Evolutionary conservation across 1,140 invertebrate genomes (phyloP), one percentile per base, ranked within the genome.

Genomic region (Euura saliciscinereae): DNA sequence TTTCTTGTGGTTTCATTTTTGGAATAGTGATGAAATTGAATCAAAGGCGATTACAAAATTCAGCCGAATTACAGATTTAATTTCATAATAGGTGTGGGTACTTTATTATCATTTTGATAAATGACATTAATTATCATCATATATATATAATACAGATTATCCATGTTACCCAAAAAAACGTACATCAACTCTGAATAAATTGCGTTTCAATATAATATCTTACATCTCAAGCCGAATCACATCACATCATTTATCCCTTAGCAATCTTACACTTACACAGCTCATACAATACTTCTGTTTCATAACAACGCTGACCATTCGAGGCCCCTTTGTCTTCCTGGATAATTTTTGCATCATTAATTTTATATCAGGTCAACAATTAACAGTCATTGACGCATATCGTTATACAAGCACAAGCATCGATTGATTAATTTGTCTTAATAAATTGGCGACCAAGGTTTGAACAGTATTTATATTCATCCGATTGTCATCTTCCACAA

Each of bases 221-320:
- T 85, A 86, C 83, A 85, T 77, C 75, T 81, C 78, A 80, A 83
- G 79, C 78, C 80, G 67, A 83, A 78, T 78, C 77, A 77, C 71
- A 71, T 83, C 78, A 28, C 28, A 28, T 28, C 28, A 28, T 28
- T 28, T 28, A 28, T 28, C 28, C 66, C 70, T 80, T 76, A 84
- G 83, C 80, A 81, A 78, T 78, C 72, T 77, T 79, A 82, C 83
- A 83, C 78, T 84, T 85, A 82, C 80, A 84, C 80, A 83, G 70
- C 72, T 84, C 79, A 79, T 80, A 77, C 84, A 85, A 85, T 85
- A 85, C 83, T 84, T 84, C 74, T 78, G 77, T 82, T 83, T 76
- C 84, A 79, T 79, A 81, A 83, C 84, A 85, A 86, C 83, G 70
- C 72, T 76, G 77, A 74, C 76, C 73, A 51, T 46, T 13, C 43